Evolutionary conservation across 2,888 invertebrate genomes (phyloP).

Genomic region (Stenodera caucasica): DNA sequence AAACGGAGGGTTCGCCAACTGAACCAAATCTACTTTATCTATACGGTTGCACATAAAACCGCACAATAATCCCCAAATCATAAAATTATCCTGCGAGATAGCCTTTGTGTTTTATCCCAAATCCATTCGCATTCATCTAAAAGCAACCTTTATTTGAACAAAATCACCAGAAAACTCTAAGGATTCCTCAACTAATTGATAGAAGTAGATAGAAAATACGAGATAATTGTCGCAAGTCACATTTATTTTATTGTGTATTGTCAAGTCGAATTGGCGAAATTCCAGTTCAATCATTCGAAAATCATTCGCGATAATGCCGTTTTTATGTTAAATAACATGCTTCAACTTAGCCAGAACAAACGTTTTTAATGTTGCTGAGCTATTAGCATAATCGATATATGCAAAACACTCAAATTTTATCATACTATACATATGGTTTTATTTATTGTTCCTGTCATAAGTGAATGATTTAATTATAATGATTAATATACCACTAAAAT

Average conservation of each 20-base stretch:
- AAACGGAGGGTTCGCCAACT: too few relatives aligned
- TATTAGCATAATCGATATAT: slow-evolving; percentile 28
- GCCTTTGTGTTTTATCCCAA: background rate
- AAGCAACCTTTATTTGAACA: background rate
- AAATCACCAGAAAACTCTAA: too few relatives aligned
- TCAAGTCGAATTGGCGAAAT: background rate
- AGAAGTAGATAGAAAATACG: too few relatives aligned
- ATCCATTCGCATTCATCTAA: background rate
- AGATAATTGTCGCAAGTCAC: background rate
- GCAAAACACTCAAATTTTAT: slow-evolving; percentile 28
- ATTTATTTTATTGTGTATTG: background rate
- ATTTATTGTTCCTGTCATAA: background rate
- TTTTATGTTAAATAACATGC: background rate
- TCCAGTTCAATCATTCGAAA: background rate
- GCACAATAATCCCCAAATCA: too few relatives aligned
- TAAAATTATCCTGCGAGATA: background rate
- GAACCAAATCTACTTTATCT: too few relatives aligned
- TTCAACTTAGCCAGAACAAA: slow-evolving; percentile 15
- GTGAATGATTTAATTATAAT: background rate
- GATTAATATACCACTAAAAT: background rate
- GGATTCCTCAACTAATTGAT: too few relatives aligned
- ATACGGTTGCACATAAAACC: too few relatives aligned
- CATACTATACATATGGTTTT: slow-evolving; percentile 21
- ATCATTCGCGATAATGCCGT: too few relatives aligned
- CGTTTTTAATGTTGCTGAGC: slow-evolving; percentile 22